Conservation (phyloP, 2,888 invertebrate genomes). For the Nematopogon swammerdamellus region DNA sequence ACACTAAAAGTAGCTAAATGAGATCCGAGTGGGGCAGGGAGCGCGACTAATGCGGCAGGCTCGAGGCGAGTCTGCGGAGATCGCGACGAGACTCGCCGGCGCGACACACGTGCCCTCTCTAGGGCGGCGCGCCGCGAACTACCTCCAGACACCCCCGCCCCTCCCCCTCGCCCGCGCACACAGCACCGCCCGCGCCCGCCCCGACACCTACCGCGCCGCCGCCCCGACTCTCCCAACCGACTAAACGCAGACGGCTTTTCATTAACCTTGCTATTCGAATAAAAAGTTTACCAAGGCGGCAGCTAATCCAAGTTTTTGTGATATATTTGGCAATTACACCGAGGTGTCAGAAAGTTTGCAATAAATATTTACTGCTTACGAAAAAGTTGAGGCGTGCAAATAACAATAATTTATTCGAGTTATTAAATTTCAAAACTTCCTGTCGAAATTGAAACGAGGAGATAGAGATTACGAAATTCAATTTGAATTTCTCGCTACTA, state of each 20-base stretch:
- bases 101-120: slow-evolving; percentile 28
- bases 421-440: background rate
- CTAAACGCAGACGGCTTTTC: slow-evolving; percentile 47
- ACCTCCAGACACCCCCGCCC: slow-evolving; percentile 23
- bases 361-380: background rate
- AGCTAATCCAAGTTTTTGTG: background rate
- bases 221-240: slow-evolving; percentile 38
- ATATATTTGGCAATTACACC: background rate
- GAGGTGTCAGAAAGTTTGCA: background rate
- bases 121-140: slow-evolving; percentile 34
- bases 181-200: slow-evolving; percentile 29
- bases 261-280: slow-evolving; percentile 53
- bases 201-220: slow-evolving; percentile 24
- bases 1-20: background rate
- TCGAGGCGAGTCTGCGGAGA: slow-evolving; percentile 9
- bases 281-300: slow-evolving; percentile 23
- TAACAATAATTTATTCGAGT: background rate
- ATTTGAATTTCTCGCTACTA: too few species aligned
- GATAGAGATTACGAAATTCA: too few species aligned
- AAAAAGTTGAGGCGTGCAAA: background rate
- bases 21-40: background rate
- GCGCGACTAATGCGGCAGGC: background rate
- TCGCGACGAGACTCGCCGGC: slow-evolving; percentile 16
- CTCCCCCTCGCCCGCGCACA: slow-evolving; percentile 34
- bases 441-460: too few species aligned